Base-by-base conservation (phyloP, 2,113 vertebrate genomes). In the Brachypodius melanocephalos region DNA sequence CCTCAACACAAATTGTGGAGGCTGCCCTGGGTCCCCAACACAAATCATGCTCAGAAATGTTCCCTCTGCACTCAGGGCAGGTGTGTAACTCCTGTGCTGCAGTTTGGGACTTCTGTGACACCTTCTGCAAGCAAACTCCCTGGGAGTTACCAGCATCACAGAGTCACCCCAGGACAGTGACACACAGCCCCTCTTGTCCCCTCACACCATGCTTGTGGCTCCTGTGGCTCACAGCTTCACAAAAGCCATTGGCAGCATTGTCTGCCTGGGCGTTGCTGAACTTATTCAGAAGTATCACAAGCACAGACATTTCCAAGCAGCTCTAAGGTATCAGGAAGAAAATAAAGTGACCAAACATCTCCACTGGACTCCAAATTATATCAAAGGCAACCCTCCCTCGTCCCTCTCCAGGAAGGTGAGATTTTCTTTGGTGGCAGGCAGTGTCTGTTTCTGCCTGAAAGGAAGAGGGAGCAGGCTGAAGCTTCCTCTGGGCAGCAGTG, bases 11-110 rank as follows among this genome's bases (percentile, higher is more conserved):
- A n/a, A n/a, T n/a, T n/a, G n/a, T n/a, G n/a, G 52, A 62, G 38
- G 24, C 68, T 87, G 51, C 40, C 51, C 46, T 34, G 42, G 7
- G n/a, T 84, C 32, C 42, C n/a, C 2, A 2, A 34, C 38, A 75
- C 6, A 5, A 36, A 38, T 5, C 0, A 0, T 8, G 22, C 54
- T 59, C 74, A 57, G 68, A 62, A 67, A 18, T 2, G 12, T 19
- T 85, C 6, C 0, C 51, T 43, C 43, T 55, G 57, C 8, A 1
- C 51, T 87, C 2, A 5, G 84, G 28, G 55, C 34, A 68, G 62
- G 8, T 1, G 3, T 18, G 2, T 17, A 2, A 25, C 31, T 54
- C 28, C 46, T 38, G 43, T 9, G 1, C 24, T 9, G 6, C 14
- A 40, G 43, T 57, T 28, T 38, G 55, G 34, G 43, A 34, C n/a